A percentile compares a stretch with the other conserved stretches of the same genome.
These are phyloP conservation scores for Napeogenes inachia DNA, from an alignment of 2,888 invertebrate genomes.

Conservation along the genomic window DNA sequence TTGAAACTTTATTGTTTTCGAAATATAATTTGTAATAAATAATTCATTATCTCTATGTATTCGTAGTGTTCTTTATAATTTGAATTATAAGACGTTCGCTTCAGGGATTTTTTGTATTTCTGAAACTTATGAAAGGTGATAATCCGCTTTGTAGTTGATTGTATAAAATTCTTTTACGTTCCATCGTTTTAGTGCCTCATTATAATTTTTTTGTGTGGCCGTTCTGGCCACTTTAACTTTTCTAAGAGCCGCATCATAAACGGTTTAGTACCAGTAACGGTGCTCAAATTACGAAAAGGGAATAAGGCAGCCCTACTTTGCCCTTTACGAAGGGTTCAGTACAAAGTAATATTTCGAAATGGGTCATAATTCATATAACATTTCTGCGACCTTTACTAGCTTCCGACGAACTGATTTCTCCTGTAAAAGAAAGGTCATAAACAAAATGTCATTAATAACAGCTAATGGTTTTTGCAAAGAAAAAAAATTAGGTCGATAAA, in stretches of 20 bases:
- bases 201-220: constrained; percentile 46
- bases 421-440: constrained; percentile 21
- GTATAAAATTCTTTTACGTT: constrained; percentile 27
- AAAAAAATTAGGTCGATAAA: constrained; percentile 11
- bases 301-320: constrained; percentile 64
- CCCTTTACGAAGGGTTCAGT: constrained; percentile 66
- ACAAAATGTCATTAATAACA: constrained; percentile 21
- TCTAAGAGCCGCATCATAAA: constrained; percentile 70
- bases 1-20: background rate
- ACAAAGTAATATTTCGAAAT: constrained; percentile 66
- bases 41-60: no score
- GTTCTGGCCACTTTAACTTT: constrained; percentile 58
- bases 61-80: no score
- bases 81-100: background rate
- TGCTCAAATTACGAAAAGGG: constrained; percentile 69
- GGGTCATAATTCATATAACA: constrained; percentile 66
- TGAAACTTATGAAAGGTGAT: constrained; percentile 10
- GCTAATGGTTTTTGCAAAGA: constrained; percentile 23
- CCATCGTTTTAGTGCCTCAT: constrained; percentile 24
- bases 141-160: constrained; percentile 20
- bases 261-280: constrained; percentile 69
- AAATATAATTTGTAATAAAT: no score
- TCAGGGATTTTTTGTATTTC: constrained; percentile 6
- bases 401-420: constrained; percentile 26
- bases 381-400: constrained; percentile 57